Evolutionary conservation across 2,888 invertebrate genomes (phyloP).

Genomic region (Drosophila neutralis): DNA sequence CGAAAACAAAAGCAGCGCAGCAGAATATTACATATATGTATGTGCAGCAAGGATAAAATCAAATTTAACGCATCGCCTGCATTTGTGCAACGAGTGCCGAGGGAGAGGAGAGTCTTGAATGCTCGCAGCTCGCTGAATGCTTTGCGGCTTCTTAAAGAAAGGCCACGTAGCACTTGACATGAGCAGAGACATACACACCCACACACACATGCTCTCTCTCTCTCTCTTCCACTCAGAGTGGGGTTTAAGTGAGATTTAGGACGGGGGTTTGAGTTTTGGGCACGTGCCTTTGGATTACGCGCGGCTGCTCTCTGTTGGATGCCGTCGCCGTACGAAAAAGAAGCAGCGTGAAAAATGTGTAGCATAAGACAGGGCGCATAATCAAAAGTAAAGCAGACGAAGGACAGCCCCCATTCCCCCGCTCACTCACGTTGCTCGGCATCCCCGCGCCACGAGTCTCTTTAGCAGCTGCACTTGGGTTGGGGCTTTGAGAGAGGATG

Average conservation of each 20-base stretch:
- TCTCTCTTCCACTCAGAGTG: constrained; percentile 10
- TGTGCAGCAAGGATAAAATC: constrained; percentile 71
- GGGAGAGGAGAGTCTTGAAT: constrained; percentile 4
- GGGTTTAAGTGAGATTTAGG: constrained; percentile 18
- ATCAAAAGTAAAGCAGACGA: constrained; percentile 66
- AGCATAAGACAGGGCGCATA: constrained; percentile 70
- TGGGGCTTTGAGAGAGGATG: background rate
- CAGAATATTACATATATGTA: constrained; percentile 31
- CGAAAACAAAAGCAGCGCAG: constrained; percentile 35
- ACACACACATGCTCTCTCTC: constrained; percentile 3
- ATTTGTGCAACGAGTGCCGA: constrained; percentile 37
- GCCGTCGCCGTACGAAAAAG: constrained; percentile 41
- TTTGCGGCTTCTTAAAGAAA: constrained; percentile 58
- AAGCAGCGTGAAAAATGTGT: constrained; percentile 66
- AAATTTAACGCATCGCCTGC: constrained; percentile 77
- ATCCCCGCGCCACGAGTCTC: background rate
- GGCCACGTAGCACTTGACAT: constrained; percentile 79
- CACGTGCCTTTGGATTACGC: constrained; percentile 70
- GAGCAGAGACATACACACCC: constrained; percentile 49
- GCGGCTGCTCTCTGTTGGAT: constrained; percentile 41
- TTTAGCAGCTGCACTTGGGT: constrained; percentile 6
- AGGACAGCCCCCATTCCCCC: background rate
- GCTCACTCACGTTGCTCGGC: background rate
- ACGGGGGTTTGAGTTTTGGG: constrained; percentile 18
- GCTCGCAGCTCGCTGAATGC: constrained; percentile 24